These are phyloP conservation scores for Tympanoctomys barrerae DNA, from an alignment of 2,797 vertebrate genomes.

Conservation along the genomic window DNA sequence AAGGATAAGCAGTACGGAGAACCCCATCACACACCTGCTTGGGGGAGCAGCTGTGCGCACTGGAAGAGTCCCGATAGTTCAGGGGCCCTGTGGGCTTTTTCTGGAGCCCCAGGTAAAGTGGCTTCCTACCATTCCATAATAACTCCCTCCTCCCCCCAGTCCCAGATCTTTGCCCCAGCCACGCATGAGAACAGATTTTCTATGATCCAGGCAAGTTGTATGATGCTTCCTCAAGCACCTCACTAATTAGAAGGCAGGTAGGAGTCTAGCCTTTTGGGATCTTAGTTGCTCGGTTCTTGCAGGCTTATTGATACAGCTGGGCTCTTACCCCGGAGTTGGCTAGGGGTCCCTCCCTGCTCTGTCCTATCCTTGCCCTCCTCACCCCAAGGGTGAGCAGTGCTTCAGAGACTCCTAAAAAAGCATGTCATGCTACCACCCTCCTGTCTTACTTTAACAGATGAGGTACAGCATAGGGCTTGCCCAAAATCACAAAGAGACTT, in stretches of 20 bases:
- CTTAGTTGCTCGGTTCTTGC: neutral
- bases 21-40: neutral
- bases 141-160: neutral
- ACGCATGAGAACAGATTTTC: neutral
- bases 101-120: neutral
- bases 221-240: neutral
- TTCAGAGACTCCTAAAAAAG: neutral
- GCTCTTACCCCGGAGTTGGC: neutral
- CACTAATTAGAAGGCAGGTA: neutral
- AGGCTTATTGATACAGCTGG: neutral
- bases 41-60: neutral
- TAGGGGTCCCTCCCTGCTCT: neutral
- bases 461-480: neutral
- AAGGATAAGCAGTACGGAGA: neutral
- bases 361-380: neutral
- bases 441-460: neutral
- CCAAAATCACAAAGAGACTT: constrained; percentile 20
- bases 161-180: neutral
- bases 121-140: neutral
- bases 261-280: neutral
- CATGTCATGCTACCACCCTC: neutral
- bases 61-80: neutral
- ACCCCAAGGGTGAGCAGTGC: neutral
- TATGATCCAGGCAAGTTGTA: neutral
- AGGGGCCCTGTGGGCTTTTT: neutral